Conservation (phyloP, 2,888 invertebrate genomes). For the Ernsta delagoae region DNA sequence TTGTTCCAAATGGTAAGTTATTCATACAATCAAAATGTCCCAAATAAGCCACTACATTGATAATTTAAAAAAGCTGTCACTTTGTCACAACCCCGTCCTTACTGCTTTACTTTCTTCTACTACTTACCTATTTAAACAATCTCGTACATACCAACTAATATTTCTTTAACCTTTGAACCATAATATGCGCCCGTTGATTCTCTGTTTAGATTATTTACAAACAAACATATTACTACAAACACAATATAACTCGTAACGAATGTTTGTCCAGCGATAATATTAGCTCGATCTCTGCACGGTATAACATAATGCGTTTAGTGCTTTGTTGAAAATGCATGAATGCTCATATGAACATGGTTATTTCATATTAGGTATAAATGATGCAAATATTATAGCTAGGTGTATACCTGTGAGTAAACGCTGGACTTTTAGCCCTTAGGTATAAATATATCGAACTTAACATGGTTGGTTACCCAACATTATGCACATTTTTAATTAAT, state of each 20-base stretch:
- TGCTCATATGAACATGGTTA: neutral
- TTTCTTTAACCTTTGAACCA: too few species aligned
- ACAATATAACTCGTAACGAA: constrained; percentile 20
- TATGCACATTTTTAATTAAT: too few species aligned
- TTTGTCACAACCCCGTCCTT: too few species aligned
- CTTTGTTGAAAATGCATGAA: constrained; percentile 8
- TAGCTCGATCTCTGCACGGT: neutral
- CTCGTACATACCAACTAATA: too few species aligned
- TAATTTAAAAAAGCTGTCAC: too few species aligned
- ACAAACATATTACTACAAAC: constrained; percentile 15
- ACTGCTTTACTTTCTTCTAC: too few species aligned
- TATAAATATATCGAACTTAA: too few species aligned
- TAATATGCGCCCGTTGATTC: neutral
- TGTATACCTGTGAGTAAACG: neutral
- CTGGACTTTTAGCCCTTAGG: neutral
- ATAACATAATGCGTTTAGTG: constrained; percentile 19
- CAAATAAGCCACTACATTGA: too few species aligned
- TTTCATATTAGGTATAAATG: neutral
- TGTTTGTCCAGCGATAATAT: constrained; percentile 27
- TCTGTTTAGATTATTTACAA: neutral
- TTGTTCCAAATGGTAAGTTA: too few species aligned
- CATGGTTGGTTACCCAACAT: too few species aligned
- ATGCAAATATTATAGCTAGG: neutral
- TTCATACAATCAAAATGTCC: too few species aligned
- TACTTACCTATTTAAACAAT: too few species aligned